phyloP scores from a whole-genome alignment of 1,140 invertebrate genomes.

The Eumaeus atala region DNA sequence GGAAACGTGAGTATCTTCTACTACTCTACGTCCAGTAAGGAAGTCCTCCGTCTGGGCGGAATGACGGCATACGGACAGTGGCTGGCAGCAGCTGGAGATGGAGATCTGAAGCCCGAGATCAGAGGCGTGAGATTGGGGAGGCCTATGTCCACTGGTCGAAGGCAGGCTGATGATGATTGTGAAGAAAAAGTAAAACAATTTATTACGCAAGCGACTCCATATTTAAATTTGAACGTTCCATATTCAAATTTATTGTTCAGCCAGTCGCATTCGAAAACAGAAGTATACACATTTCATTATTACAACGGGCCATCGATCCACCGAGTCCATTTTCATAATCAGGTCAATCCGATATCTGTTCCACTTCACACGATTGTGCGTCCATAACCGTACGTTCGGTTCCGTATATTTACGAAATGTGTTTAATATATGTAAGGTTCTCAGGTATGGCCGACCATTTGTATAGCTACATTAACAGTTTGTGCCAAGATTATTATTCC shows the following conservation, averaged over 20 bases:
- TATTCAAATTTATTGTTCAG: not conserved
- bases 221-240: not conserved
- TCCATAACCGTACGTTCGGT: not conserved
- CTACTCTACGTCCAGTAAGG: no score
- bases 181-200: no score
- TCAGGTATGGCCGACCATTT: no score
- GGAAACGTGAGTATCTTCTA: constrained; percentile 75
- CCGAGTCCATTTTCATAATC: constrained; percentile 17
- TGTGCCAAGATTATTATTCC: no score
- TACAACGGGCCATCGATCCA: constrained; percentile 1
- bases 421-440: not conserved
- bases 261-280: not conserved
- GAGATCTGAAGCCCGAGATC: no score
- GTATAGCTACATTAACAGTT: no score
- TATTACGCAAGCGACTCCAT: not conserved
- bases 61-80: no score
- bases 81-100: no score
- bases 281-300: constrained; percentile 11
- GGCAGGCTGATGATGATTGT: no score
- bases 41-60: no score
- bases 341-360: constrained; percentile 31
- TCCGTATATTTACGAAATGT: not conserved
- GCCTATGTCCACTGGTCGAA: no score
- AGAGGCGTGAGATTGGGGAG: no score
- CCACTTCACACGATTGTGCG: constrained; percentile 30